phyloP scores from a whole-genome alignment of 2,888 invertebrate genomes.

The Limnephilus marmoratus region DNA sequence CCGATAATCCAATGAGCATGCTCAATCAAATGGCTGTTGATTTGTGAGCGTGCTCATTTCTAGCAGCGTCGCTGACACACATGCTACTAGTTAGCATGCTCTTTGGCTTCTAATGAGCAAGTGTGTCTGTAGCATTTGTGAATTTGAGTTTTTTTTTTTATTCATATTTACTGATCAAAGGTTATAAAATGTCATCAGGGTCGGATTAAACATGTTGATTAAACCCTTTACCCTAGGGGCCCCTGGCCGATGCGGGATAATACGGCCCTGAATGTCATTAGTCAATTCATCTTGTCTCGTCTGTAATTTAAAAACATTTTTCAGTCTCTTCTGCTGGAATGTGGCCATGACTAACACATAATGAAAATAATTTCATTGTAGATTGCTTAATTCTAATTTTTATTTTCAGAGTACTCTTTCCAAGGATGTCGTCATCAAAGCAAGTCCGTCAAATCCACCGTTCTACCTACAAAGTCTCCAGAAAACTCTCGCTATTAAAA shows the following conservation, averaged over 20 bases:
- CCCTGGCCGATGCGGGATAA: too few relatives aligned
- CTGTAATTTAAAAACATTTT: background rate
- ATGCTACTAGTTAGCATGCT: too few relatives aligned
- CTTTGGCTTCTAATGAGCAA: too few relatives aligned
- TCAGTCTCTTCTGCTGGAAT: background rate
- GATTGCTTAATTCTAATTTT: slow-evolving; percentile 50
- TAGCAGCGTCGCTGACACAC: too few relatives aligned
- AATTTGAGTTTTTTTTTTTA: background rate
- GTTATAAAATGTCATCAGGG: background rate
- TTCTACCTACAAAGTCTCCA: slow-evolving; percentile 81
- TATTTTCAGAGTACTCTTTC: slow-evolving; percentile 72
- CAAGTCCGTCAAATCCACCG: slow-evolving; percentile 81
- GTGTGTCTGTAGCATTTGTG: too few relatives aligned
- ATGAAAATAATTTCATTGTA: background rate
- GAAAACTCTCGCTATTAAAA: slow-evolving; percentile 76
- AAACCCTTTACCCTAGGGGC: too few relatives aligned
- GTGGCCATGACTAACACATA: background rate
- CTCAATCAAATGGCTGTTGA: too few relatives aligned
- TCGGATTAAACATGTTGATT: too few relatives aligned
- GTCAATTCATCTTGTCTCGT: background rate
- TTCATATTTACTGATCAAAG: too few relatives aligned
- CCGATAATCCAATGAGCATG: too few relatives aligned
- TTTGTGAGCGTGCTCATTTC: too few relatives aligned
- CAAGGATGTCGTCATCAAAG: slow-evolving; percentile 82
- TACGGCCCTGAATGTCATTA: background rate